Percentiles rank a stretch among this genome's conserved stretches.
These are phyloP conservation scores for Lamprologus tigripictilis DNA, from an alignment of 2,113 vertebrate genomes.

Conservation along the genomic window DNA sequence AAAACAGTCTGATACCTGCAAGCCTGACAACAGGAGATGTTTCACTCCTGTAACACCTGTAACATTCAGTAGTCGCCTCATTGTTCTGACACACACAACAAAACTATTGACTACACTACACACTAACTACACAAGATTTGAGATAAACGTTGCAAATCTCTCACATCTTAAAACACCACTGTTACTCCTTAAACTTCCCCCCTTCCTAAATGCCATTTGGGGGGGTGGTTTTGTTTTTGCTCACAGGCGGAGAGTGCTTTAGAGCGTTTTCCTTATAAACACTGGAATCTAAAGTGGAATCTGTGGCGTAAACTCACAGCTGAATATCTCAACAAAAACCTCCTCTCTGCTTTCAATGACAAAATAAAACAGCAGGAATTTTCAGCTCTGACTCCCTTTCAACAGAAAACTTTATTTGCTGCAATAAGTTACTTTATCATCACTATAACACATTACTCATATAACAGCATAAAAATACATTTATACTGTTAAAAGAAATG, in stretches of 20 bases:
- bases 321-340: background rate
- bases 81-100: background rate
- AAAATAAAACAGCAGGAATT: background rate
- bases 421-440: background rate
- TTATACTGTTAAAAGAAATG: background rate
- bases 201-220: too few relatives aligned
- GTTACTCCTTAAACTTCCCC: background rate
- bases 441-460: background rate
- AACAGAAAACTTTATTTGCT: background rate
- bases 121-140: background rate
- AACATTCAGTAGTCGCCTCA: background rate
- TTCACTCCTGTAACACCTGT: background rate
- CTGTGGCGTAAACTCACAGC: background rate
- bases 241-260: background rate
- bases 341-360: background rate
- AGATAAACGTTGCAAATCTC: background rate
- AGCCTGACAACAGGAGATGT: accelerated
- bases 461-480: background rate
- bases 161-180: too few relatives aligned
- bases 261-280: background rate
- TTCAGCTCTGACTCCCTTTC: background rate
- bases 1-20: accelerated
- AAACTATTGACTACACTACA: background rate
- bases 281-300: background rate
- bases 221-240: background rate